Evolutionary conservation across 2,797 vertebrate genomes (phyloP), one percentile per base, ranked within the genome.

Genomic region (Urophycis tenuis): DNA sequence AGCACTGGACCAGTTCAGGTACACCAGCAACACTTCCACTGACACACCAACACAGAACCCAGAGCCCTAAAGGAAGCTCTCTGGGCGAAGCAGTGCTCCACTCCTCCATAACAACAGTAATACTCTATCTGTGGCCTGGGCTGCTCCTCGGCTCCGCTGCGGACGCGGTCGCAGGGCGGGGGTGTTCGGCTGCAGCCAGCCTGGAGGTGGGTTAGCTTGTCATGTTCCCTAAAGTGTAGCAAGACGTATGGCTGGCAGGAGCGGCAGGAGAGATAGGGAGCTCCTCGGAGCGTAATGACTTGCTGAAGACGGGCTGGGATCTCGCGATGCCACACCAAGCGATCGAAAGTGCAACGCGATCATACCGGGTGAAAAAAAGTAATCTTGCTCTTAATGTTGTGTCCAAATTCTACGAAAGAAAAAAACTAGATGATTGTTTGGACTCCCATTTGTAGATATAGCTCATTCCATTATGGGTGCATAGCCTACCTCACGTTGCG

Each of bases 191-290:
- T n/a, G n/a, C n/a, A n/a, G n/a, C n/a, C n/a, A n/a, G 85, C 82
- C 84, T 89, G 89, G 83, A 88, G 86, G 89, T 90, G 86, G 86
- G 90, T 78, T 82, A 80, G 80, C 79, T 87, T 91, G 90, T 93
- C 91, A 91, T 92, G 92, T 92, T 90, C 79, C 75, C 84, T 82
- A 77, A 91, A 84, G 92, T 92, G 92, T 90, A 91, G 83, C 86
- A 81, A 86, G 90, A 93, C 86, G 87, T 89, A 88, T 89, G 80
- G 85, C 83, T 88, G 85, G 85, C 85, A 88, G 86, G 87, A 85
- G 79, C 88, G 84, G 85, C 84, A n/a, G 80, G 84, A 86, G 80
- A 83, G 84, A 87, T 86, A 75, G 82, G 78, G 76, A 81, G 86
- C 87, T 89, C 84, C 87, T 85, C 85, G 85, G 77, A 89, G 92